These are phyloP conservation scores for Drosophila antonietae DNA, from an alignment of 2,888 invertebrate species.

Conservation along the genomic window DNA sequence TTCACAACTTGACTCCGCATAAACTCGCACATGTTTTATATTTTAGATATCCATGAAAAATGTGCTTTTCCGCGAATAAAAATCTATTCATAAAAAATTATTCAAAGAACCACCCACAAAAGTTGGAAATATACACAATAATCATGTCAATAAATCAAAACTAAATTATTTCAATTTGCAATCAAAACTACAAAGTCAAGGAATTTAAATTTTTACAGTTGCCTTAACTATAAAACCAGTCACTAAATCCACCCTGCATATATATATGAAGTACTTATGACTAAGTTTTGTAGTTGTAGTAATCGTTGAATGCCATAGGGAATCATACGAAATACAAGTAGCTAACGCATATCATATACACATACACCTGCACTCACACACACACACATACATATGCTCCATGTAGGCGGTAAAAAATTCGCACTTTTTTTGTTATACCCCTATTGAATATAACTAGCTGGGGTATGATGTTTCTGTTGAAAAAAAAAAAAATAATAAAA, in stretches of 20 bases:
- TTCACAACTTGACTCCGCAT: background rate
- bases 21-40: background rate
- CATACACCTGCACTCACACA: background rate
- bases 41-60: background rate
- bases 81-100: background rate
- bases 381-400: background rate
- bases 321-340: slow-evolving; percentile 32
- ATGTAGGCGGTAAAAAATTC: slow-evolving; percentile 66
- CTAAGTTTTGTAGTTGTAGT: slow-evolving; percentile 10
- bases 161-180: slow-evolving; percentile 40
- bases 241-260: slow-evolving; percentile 24
- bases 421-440: slow-evolving; percentile 59
- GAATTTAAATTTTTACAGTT: slow-evolving; percentile 36
- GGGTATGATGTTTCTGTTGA: background rate
- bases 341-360: slow-evolving; percentile 20
- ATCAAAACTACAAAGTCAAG: slow-evolving; percentile 44
- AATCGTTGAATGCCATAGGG: slow-evolving; percentile 20
- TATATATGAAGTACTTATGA: background rate
- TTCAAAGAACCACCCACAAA: slow-evolving; percentile 22
- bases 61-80: background rate
- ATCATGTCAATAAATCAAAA: slow-evolving; percentile 17
- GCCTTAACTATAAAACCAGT: slow-evolving; percentile 37
- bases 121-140: background rate
- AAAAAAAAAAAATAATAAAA: too few species aligned
- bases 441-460: too few species aligned